Percentiles rank a stretch among this genome's conserved stretches.
Conservation (phyloP, 2,113 vertebrate genomes). For the Aldabrachelys gigantea region DNA sequence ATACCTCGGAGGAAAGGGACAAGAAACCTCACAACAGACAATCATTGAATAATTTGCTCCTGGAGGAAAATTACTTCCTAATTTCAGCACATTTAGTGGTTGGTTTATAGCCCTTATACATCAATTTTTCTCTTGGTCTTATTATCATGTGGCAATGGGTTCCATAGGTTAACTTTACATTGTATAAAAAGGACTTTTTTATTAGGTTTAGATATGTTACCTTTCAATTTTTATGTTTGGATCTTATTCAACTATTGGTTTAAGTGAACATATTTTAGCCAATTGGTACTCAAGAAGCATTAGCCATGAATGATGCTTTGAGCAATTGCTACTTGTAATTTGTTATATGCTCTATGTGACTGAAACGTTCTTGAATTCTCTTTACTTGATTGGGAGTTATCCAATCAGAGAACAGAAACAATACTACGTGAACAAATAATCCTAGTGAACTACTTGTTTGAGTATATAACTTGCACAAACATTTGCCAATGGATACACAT, state of each 20-base stretch:
- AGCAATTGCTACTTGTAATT: neutral
- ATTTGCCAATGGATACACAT: neutral
- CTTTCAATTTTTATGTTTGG: neutral
- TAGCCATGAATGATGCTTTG: neutral
- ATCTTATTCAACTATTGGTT: neutral
- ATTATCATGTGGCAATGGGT: neutral
- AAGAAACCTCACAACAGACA: neutral
- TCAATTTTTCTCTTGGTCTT: neutral
- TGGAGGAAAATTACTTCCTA: neutral
- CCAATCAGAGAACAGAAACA: no score
- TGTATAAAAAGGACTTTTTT: neutral
- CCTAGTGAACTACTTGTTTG: neutral
- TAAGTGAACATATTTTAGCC: neutral
- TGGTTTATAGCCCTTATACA: neutral
- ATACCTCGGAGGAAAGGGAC: neutral
- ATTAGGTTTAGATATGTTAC: neutral
- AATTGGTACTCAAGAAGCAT: neutral
- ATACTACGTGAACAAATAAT: neutral
- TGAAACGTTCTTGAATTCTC: neutral
- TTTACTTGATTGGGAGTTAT: no score
- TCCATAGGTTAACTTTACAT: neutral
- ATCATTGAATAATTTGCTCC: accelerated
- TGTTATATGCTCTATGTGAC: neutral
- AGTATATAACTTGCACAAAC: neutral
- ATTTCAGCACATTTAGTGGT: neutral